These are phyloP conservation scores for Drosophila anomalata DNA, from an alignment of 2,888 invertebrate genomes.

Conservation along the genomic window DNA sequence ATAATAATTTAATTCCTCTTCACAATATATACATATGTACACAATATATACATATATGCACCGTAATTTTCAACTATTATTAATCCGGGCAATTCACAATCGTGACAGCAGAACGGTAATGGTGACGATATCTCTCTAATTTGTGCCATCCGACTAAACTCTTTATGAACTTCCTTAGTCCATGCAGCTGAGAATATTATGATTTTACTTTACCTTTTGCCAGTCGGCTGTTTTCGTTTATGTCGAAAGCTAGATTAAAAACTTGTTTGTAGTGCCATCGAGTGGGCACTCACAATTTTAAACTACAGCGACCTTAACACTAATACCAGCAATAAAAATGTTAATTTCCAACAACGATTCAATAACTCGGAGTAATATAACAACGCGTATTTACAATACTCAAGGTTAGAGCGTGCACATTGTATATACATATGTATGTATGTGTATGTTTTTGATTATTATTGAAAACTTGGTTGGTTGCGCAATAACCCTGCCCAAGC, in stretches of 20 bases:
- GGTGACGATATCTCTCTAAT: constrained; percentile 6
- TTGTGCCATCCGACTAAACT: constrained; percentile 12
- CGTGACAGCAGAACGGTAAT: constrained; percentile 10
- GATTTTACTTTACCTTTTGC: neutral
- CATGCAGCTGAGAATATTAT: constrained; percentile 25
- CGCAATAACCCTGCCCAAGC: constrained; percentile 31
- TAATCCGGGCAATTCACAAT: constrained; percentile 22
- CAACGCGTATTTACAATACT: constrained; percentile 44
- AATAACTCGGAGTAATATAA: constrained; percentile 24
- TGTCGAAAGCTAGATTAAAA: constrained; percentile 32
- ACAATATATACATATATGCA: neutral
- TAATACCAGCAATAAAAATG: constrained; percentile 24
- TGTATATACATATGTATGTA: constrained; percentile 3
- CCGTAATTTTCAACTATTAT: constrained; percentile 12
- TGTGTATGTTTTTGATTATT: neutral
- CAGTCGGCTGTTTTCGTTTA: neutral
- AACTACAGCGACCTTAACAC: constrained; percentile 18
- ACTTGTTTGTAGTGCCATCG: constrained; percentile 48
- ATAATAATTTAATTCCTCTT: constrained; percentile 7
- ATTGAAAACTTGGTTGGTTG: constrained; percentile 20
- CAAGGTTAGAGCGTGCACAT: constrained; percentile 28
- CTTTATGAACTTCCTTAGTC: constrained; percentile 5
- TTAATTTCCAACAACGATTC: constrained; percentile 47
- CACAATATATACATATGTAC: neutral
- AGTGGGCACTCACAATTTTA: constrained; percentile 8